These are phyloP conservation scores for Zeuzera pyrina DNA, from an alignment of 2,888 invertebrate species.

Conservation along the genomic window DNA sequence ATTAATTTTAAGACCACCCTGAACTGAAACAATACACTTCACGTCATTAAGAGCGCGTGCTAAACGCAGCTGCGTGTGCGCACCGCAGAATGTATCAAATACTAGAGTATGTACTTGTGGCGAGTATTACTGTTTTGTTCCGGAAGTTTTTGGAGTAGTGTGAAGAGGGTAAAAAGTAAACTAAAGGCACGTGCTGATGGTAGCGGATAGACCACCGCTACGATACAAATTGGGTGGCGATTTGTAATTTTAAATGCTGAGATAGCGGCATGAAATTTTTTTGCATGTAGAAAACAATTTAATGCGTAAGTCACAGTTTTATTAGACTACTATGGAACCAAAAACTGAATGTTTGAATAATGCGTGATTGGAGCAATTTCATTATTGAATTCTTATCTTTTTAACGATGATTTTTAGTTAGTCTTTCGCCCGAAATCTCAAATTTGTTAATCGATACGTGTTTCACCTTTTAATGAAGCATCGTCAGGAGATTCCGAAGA, in stretches of 20 bases:
- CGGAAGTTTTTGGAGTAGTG: slow-evolving; percentile 33
- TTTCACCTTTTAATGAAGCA: too few relatives aligned
- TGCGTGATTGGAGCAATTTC: too few relatives aligned
- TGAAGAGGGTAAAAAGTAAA: slow-evolving; percentile 43
- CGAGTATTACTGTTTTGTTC: slow-evolving; percentile 28
- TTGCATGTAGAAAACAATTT: too few relatives aligned
- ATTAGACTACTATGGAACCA: too few relatives aligned
- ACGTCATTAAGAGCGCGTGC: slow-evolving; percentile 58
- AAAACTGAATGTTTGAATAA: too few relatives aligned
- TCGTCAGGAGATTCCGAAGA: too few relatives aligned
- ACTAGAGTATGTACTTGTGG: slow-evolving; percentile 9
- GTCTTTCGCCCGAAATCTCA: too few relatives aligned
- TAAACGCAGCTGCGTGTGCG: slow-evolving; percentile 44
- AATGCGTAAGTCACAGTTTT: too few relatives aligned
- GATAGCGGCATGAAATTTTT: too few relatives aligned
- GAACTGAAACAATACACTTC: slow-evolving; percentile 32
- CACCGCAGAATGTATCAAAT: slow-evolving; percentile 13
- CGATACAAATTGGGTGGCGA: background rate
- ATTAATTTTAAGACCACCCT: slow-evolving; percentile 51
- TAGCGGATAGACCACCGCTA: slow-evolving; percentile 33
- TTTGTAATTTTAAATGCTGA: background rate
- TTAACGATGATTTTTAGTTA: too few relatives aligned
- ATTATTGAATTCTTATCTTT: too few relatives aligned
- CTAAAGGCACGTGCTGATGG: slow-evolving; percentile 45
- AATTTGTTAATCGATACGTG: too few relatives aligned